Evolutionary conservation across 30 jellyfish, hydroid and myxozoan genomes (phyloP), one percentile per base, ranked within the genome.

Genomic region (Calvadosia cruxmelitensis): DNA sequence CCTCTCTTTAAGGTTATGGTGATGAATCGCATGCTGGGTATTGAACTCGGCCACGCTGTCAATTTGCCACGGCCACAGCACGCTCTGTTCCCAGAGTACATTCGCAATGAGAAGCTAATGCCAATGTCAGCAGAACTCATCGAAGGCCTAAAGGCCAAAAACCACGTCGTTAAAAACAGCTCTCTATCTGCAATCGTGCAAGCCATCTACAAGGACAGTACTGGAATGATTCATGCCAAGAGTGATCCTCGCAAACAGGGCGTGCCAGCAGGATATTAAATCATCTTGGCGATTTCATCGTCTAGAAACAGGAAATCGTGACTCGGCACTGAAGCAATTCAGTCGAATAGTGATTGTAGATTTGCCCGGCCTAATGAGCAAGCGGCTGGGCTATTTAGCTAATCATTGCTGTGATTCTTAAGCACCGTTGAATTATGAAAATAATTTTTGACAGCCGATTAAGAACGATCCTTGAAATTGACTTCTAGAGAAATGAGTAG

Each of bases 1-100:
- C n/a, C n/a, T n/a, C n/a, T n/a, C n/a, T n/a, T n/a, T n/a, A 32
- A 91, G 99, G 99, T 91, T 25, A 91, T 91, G 52, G 76, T 91
- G 92, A 82, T 75, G 81, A 83, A 64, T 50, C 87, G 78, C n/a
- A 74, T 88, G 95, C 79, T 91, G 57, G 86, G 68, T 35, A 84
- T 77, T 82, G 90, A 78, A 29, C 74, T 91, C 27, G 83, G 89
- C 31, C 92, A 82, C 1, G 95, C 99, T 1, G 92, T 91, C 36
- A 76, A 29, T 32, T 94, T 79, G 57, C 88, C 81, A 3, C 82
- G 99, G 7, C 86, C 94, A 3, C 92, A 91, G 34, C 94, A 83
- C 75, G 67, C 83, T 0, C 57, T 91, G 57, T 78, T 73, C 64
- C 95, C 95, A 5, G 72, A 67, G 42, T 81, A 77, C 65, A 82